A percentile compares a stretch with the other conserved stretches of the same genome.
These are phyloP conservation scores for Drosophila prosaltans DNA, from an alignment of 1,140 invertebrate genomes.

Conservation along the genomic window DNA sequence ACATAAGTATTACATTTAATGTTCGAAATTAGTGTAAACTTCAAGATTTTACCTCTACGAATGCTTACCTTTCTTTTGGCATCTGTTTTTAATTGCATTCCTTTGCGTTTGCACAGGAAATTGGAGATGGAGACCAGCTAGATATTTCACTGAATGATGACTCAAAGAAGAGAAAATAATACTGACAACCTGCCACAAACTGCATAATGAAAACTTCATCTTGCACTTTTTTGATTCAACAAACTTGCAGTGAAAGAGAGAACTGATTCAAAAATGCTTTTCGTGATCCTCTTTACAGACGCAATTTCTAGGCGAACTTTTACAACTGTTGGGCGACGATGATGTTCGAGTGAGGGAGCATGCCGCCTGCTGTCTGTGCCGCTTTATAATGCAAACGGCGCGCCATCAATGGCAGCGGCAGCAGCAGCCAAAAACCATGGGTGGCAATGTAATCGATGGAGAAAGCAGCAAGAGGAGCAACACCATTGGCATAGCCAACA, in stretches of 20 bases:
- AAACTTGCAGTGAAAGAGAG: conserved; percentile 57
- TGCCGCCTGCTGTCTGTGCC: conserved; percentile 71
- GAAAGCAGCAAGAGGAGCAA: conserved; percentile 2
- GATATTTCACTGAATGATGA: background rate
- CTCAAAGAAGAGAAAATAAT: conserved; percentile 29
- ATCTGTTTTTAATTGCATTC: conserved; percentile 10
- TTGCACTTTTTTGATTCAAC: conserved; percentile 69
- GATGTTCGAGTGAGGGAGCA: conserved; percentile 81
- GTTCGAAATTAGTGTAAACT: too few relatives aligned
- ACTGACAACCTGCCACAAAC: conserved; percentile 50
- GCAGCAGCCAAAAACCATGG: conserved; percentile 21
- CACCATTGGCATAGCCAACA: conserved; percentile 29
- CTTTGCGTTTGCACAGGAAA: background rate
- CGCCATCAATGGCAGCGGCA: conserved; percentile 47
- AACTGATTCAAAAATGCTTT: conserved; percentile 55
- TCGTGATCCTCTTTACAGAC: conserved; percentile 54
- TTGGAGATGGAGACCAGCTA: too few relatives aligned
- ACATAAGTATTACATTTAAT: too few relatives aligned
- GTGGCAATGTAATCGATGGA: conserved; percentile 12
- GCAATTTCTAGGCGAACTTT: conserved; percentile 77
- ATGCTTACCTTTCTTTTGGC: background rate
- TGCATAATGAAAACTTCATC: conserved; percentile 63
- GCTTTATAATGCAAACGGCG: conserved; percentile 81
- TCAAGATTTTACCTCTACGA: background rate
- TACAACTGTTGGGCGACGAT: conserved; percentile 79